Conservation (phyloP, 2,888 invertebrate genomes). For the Oeneis ivallda region DNA sequence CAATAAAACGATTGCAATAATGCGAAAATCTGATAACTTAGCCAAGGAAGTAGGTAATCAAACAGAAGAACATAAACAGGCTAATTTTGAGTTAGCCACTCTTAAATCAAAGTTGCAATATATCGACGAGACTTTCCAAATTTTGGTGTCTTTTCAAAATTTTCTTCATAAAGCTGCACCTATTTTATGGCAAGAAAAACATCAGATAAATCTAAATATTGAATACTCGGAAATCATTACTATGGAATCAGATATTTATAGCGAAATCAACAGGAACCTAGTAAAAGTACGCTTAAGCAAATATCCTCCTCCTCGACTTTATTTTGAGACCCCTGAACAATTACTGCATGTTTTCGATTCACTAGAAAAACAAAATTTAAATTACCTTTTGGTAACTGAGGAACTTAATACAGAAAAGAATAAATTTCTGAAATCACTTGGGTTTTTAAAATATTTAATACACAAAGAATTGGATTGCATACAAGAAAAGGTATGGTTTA, state of each 20-base stretch:
- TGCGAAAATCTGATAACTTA: constrained; percentile 70
- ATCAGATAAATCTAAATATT: constrained; percentile 54
- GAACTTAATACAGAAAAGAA: constrained; percentile 67
- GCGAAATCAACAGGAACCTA: constrained; percentile 52
- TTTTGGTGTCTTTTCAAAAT: constrained; percentile 69
- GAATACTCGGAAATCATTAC: constrained; percentile 58
- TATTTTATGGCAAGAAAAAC: constrained; percentile 66
- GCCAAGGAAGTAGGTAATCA: constrained; percentile 64
- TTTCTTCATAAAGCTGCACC: constrained; percentile 71
- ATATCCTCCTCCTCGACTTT: constrained; percentile 61
- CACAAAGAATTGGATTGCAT: constrained; percentile 60
- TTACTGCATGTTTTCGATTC: constrained; percentile 60
- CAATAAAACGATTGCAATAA: constrained; percentile 72
- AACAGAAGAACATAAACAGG: constrained; percentile 68
- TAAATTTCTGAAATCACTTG: constrained; percentile 62
- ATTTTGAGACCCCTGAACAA: constrained; percentile 67
- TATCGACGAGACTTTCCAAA: constrained; percentile 67
- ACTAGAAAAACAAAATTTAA: constrained; percentile 72
- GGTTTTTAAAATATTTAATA: constrained; percentile 55
- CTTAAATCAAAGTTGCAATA: constrained; percentile 72
- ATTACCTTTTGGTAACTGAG: constrained; percentile 71
- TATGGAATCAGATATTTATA: constrained; percentile 61
- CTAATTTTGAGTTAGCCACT: constrained; percentile 66
- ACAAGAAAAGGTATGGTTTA: constrained; percentile 68
- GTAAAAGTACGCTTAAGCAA: constrained; percentile 53